These are phyloP conservation scores for Platorchestia sp. DNA, from an alignment of 1,140 invertebrate genomes.

Conservation along the genomic window DNA sequence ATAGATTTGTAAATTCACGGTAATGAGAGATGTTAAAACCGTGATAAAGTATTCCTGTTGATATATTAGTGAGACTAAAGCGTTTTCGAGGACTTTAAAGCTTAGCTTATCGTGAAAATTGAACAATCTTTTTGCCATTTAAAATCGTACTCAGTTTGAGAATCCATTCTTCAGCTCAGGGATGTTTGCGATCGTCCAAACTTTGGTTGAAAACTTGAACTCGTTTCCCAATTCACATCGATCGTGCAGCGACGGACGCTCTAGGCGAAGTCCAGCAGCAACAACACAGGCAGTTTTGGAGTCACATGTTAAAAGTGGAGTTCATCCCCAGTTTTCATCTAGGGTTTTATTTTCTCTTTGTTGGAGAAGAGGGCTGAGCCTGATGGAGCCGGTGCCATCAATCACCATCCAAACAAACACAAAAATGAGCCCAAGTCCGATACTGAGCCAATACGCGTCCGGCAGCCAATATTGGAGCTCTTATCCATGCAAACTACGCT, in stretches of 20 bases:
- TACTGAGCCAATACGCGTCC: neutral
- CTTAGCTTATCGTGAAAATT: too few relatives aligned
- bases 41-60: too few relatives aligned
- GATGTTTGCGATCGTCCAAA: neutral
- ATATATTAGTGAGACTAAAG: too few relatives aligned
- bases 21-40: too few relatives aligned
- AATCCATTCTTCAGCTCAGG: too few relatives aligned
- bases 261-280: neutral
- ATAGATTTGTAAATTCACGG: too few relatives aligned
- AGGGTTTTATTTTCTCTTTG: neutral
- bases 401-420: conserved; percentile 7
- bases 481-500: neutral
- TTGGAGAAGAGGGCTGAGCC: neutral
- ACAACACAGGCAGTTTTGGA: neutral
- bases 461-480: neutral
- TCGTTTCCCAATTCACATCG: neutral
- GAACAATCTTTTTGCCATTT: too few relatives aligned
- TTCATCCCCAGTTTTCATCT: neutral
- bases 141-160: too few relatives aligned
- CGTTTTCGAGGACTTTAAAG: too few relatives aligned
- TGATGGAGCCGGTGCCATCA: neutral
- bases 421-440: conserved; percentile 6
- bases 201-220: neutral
- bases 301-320: neutral
- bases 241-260: neutral